Conservation (phyloP, 1,140 invertebrate species). For the Leptinotarsa undecemlineata region DNA sequence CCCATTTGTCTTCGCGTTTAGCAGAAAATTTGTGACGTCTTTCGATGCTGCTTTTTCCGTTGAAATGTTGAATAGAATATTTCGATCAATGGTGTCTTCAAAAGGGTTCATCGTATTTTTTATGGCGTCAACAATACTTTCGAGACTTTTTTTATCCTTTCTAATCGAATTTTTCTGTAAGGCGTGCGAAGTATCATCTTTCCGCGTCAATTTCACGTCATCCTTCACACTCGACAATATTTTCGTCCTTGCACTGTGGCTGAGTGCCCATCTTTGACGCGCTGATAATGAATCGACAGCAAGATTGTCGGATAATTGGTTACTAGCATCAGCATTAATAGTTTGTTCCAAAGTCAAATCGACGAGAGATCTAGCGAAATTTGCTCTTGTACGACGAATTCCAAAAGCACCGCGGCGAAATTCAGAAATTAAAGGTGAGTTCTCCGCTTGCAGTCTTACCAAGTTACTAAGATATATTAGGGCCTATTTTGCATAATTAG, state of each 20-base stretch:
- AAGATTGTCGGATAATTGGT: background rate
- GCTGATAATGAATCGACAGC: background rate
- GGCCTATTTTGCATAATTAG: slow-evolving; percentile 43
- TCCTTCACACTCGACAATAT: slow-evolving; percentile 14
- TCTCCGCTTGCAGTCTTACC: slow-evolving; percentile 27
- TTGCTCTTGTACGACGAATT: no score
- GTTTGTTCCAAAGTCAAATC: no score
- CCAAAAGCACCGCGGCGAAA: slow-evolving; percentile 25
- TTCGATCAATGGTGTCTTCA: background rate
- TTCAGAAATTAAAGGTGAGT: slow-evolving; percentile 35
- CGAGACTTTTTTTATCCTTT: background rate
- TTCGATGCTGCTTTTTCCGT: background rate
- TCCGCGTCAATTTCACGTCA: slow-evolving; percentile 13
- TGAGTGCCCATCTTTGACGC: no score
- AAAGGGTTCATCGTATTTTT: background rate
- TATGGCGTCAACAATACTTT: background rate
- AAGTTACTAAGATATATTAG: slow-evolving; percentile 38
- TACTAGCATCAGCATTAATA: slow-evolving; percentile 27
- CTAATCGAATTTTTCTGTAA: background rate
- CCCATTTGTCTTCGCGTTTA: background rate
- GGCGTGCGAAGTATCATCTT: slow-evolving; percentile 38
- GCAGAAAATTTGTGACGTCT: background rate
- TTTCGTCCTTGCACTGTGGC: no score
- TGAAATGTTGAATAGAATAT: background rate
- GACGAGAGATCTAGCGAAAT: no score